phyloP scores from a whole-genome alignment of 2,113 vertebrate genomes.

The Neotragus pygmaeus region DNA sequence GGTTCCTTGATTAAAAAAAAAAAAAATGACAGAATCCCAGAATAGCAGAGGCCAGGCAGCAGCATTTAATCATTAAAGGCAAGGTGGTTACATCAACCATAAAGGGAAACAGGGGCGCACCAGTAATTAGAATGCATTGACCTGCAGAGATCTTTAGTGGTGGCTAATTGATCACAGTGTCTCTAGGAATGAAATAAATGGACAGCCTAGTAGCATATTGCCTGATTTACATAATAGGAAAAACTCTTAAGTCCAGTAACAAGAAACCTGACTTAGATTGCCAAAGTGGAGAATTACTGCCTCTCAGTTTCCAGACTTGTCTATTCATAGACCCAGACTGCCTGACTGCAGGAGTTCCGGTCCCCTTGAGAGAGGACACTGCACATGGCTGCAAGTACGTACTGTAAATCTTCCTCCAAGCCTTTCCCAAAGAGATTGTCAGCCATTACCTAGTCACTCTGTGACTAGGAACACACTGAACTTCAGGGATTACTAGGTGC shows the following conservation, averaged over 20 bases:
- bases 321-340: background rate
- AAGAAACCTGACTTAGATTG: background rate
- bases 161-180: background rate
- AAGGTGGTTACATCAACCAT: background rate
- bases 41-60: background rate
- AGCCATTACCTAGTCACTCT: background rate
- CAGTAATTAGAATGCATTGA: constrained; percentile 7
- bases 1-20: background rate
- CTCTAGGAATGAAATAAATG: background rate
- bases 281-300: background rate
- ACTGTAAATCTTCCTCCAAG: background rate
- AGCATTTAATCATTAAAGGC: background rate
- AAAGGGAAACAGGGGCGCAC: background rate
- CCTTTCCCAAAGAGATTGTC: background rate
- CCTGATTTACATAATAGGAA: background rate
- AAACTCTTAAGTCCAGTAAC: background rate
- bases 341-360: background rate
- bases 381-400: background rate
- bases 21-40: background rate
- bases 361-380: background rate
- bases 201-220: background rate
- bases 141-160: background rate
- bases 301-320: background rate
- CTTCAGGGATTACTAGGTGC: background rate
- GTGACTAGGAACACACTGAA: background rate